phyloP scores from a whole-genome alignment of 1,140 invertebrate genomes.

The Nomia melanderi region DNA sequence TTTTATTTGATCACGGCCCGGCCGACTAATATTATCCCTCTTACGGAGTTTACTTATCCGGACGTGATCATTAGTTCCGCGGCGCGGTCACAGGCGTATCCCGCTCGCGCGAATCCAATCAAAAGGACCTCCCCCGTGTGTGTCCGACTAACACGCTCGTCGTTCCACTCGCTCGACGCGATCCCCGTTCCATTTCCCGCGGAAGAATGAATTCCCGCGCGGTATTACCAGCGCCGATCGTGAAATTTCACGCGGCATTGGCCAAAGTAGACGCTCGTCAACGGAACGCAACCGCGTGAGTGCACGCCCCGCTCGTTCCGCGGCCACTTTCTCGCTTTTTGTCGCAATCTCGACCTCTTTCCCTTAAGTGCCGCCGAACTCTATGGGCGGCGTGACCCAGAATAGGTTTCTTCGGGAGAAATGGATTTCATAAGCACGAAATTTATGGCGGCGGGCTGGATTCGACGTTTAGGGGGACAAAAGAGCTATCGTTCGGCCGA shows the following conservation, averaged over 20 bases:
- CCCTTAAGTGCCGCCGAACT: not conserved
- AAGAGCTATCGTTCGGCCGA: constrained; percentile 32
- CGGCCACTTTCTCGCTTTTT: constrained; percentile 1
- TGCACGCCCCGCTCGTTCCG: not conserved
- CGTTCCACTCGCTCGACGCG: not conserved
- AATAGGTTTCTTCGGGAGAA: constrained; percentile 1
- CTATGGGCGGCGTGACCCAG: constrained; percentile 11
- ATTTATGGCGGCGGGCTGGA: constrained; percentile 48
- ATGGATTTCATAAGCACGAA: constrained; percentile 51
- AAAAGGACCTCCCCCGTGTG: not conserved
- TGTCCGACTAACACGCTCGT: not conserved
- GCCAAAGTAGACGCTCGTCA: not conserved
- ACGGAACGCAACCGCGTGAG: not conserved
- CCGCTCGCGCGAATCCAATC: not conserved
- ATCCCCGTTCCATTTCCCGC: not conserved
- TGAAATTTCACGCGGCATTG: not conserved
- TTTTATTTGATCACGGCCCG: too few species aligned
- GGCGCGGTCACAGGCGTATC: not conserved
- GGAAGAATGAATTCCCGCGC: not conserved
- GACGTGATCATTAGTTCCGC: too few species aligned
- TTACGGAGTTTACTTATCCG: too few species aligned
- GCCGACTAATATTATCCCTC: not conserved
- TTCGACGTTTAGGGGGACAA: constrained; percentile 32
- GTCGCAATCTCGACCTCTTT: constrained; percentile 2
- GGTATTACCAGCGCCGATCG: not conserved